phyloP scores from a whole-genome alignment of 2,888 invertebrate species.

The Coelogynopora nodosa region DNA sequence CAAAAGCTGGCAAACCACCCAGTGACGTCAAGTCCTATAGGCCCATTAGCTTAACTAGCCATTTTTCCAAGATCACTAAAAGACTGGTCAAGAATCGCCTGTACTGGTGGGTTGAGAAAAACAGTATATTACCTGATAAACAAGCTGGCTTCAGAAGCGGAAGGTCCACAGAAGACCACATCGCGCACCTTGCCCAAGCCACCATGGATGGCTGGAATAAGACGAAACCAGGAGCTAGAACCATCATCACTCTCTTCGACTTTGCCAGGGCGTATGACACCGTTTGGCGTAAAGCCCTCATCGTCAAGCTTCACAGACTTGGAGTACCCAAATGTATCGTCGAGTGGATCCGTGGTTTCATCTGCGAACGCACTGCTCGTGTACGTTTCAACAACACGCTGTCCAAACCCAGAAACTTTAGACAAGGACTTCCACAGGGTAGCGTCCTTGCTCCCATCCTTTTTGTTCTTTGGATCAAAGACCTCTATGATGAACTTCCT shows the following conservation, averaged over 20 bases:
- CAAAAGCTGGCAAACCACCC: background rate
- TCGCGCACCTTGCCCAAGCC: background rate
- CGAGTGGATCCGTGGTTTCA: background rate
- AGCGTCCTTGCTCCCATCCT: background rate
- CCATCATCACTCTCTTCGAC: background rate
- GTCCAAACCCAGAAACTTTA: background rate
- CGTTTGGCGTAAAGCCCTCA: background rate
- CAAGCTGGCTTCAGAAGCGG: background rate
- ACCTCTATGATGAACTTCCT: background rate
- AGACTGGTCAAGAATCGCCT: background rate
- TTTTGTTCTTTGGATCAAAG: background rate
- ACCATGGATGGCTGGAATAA: background rate
- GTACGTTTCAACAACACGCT: background rate
- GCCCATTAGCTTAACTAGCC: background rate
- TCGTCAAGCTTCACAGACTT: background rate
- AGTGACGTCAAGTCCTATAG: background rate
- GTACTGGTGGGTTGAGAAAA: background rate
- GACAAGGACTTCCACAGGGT: slow-evolving; percentile 14
- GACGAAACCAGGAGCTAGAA: background rate
- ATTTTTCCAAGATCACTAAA: background rate
- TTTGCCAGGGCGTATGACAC: background rate
- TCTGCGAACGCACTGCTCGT: background rate
- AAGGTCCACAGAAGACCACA: background rate
- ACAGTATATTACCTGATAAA: background rate
- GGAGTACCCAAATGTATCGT: background rate